phyloP scores from a whole-genome alignment of 2,888 invertebrate genomes.

The Drosophila ustulata region DNA sequence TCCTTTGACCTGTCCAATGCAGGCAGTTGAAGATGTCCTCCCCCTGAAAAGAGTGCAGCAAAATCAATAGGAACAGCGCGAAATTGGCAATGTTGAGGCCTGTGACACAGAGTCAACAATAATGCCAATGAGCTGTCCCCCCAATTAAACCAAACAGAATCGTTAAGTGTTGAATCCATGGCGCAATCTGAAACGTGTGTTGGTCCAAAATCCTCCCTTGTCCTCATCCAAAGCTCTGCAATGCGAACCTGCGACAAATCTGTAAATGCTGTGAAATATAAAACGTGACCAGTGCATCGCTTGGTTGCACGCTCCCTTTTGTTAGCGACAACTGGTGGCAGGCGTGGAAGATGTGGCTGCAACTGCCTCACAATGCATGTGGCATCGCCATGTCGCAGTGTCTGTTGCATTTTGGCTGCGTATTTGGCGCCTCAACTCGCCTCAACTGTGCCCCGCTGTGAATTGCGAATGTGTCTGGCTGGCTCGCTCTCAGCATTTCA shows the following conservation, averaged over 20 bases:
- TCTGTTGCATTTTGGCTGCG: constrained; percentile 43
- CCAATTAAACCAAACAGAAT: constrained; percentile 26
- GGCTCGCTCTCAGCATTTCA: constrained; percentile 64
- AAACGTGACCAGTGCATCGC: constrained; percentile 54
- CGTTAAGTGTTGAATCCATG: constrained; percentile 28
- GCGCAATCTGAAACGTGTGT: constrained; percentile 52
- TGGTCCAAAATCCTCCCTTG: constrained; percentile 9
- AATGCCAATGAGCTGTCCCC: constrained; percentile 19
- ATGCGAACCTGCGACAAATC: constrained; percentile 46
- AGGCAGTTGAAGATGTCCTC: constrained; percentile 19
- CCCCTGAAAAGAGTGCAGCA: not conserved
- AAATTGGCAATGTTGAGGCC: not conserved
- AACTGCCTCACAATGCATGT: constrained; percentile 23
- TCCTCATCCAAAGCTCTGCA: constrained; percentile 14
- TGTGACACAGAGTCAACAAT: constrained; percentile 9
- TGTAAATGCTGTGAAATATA: constrained; percentile 56
- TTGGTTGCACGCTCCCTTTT: not conserved
- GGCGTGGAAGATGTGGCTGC: not conserved
- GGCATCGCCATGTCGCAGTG: constrained; percentile 1
- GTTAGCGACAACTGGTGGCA: not conserved
- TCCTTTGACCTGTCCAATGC: constrained; percentile 2
- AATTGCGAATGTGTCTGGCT: constrained; percentile 20
- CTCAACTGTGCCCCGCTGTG: not conserved
- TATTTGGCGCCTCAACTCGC: constrained; percentile 25
- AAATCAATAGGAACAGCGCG: constrained; percentile 1